A percentile compares a stretch with the other conserved stretches of the same genome.
phyloP scores from a whole-genome alignment of 1,140 invertebrate genomes.

The Centruroides vittatus region DNA sequence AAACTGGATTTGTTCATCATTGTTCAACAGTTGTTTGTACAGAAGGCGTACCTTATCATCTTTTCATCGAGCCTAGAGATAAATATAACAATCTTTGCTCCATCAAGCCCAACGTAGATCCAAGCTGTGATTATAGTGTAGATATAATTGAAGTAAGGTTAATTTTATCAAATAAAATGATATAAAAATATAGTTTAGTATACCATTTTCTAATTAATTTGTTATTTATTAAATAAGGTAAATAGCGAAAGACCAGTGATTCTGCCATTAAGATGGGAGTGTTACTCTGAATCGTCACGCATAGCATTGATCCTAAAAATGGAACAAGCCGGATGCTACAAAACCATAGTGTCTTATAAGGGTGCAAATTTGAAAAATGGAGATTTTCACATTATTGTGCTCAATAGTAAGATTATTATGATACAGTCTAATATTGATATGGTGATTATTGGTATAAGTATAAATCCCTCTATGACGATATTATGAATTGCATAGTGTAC shows the following conservation, averaged over 20 bases:
- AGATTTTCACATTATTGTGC: constrained; percentile 80
- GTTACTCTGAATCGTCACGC: constrained; percentile 44
- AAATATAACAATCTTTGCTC: constrained; percentile 70
- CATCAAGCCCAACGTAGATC: constrained; percentile 33
- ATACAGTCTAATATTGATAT: neutral
- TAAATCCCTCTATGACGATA: too few species aligned
- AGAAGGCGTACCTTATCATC: constrained; percentile 52
- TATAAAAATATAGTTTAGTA: too few species aligned
- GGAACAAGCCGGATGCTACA: constrained; percentile 56
- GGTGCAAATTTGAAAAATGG: constrained; percentile 69
- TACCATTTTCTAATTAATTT: constrained; percentile 1
- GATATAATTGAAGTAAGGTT: constrained; percentile 31
- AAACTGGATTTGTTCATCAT: constrained; percentile 69
- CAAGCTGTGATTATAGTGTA: constrained; percentile 42
- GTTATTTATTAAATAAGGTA: constrained; percentile 5
- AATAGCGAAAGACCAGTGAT: constrained; percentile 26
- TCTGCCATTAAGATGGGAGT: constrained; percentile 44
- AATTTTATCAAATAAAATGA: neutral
- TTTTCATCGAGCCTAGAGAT: constrained; percentile 76
- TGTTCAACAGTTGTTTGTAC: constrained; percentile 74
- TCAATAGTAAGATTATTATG: constrained; percentile 50
- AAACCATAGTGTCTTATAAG: constrained; percentile 63
- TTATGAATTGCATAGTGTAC: too few species aligned
- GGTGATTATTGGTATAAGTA: too few species aligned
- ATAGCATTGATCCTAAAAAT: constrained; percentile 50